These are phyloP conservation scores for Coracopsis vasa DNA, from an alignment of 2,113 vertebrate genomes.

Conservation along the genomic window DNA sequence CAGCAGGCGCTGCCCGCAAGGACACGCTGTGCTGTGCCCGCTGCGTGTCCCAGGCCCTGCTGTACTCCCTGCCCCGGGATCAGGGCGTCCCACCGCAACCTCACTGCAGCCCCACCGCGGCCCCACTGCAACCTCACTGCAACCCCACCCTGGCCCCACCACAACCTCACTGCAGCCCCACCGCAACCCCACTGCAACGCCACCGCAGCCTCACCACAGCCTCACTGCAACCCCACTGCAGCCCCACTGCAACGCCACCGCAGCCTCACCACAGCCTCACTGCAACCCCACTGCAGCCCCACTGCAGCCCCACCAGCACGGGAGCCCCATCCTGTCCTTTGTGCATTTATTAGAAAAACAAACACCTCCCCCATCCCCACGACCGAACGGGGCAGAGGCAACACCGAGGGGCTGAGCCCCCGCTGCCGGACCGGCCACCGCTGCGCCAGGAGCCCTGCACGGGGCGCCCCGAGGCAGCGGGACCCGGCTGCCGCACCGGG, in stretches of 20 bases:
- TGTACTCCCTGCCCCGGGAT: not conserved
- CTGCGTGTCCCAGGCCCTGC: not conserved
- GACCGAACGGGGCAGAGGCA: constrained; percentile 49
- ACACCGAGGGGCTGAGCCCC: not conserved
- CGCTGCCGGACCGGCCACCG: not conserved
- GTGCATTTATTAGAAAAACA: constrained; percentile 62
- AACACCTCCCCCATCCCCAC: not conserved
- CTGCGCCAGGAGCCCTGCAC: not conserved
- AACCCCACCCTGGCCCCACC: no score
- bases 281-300: no score
- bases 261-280: no score
- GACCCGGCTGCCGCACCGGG: not conserved
- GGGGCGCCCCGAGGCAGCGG: not conserved
- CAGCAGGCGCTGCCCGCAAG: not conserved
- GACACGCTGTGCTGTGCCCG: not conserved
- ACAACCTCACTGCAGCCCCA: no score
- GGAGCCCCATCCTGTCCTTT: not conserved
- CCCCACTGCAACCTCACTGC: not conserved
- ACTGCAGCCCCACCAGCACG: no score
- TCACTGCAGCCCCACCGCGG: accelerated
- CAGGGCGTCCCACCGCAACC: not conserved
- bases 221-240: no score
- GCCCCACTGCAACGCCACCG: not conserved
- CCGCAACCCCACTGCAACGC: no score
- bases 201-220: no score